phyloP scores from a whole-genome alignment of 1,140 invertebrate species.

The Macrostomum lignano region DNA sequence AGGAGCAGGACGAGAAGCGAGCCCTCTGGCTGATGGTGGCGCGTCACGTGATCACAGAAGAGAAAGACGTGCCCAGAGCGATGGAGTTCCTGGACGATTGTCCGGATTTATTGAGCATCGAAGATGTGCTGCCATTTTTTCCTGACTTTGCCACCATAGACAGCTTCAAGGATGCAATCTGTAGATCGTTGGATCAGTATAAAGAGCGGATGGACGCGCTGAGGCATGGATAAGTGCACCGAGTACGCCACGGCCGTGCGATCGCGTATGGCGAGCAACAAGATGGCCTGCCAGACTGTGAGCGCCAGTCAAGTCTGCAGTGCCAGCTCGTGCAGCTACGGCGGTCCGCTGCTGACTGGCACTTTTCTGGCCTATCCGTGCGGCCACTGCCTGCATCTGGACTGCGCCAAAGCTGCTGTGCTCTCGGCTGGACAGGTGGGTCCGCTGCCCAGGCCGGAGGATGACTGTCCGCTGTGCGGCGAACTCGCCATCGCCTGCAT shows the following conservation, averaged over 20 bases:
- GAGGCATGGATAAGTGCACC: too few species aligned
- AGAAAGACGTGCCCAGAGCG: conserved; percentile 60
- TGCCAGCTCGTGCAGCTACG: too few species aligned
- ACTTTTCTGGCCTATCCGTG: background rate
- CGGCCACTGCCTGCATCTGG: background rate
- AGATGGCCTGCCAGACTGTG: too few species aligned
- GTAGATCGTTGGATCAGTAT: too few species aligned
- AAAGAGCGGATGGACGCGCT: too few species aligned
- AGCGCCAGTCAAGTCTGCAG: too few species aligned
- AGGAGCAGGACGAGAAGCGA: conserved; percentile 41
- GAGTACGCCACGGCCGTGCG: too few species aligned
- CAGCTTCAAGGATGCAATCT: too few species aligned
- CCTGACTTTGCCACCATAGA: conserved; percentile 90
- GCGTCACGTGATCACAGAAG: conserved; percentile 56
- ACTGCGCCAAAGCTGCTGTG: background rate
- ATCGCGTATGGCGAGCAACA: too few species aligned
- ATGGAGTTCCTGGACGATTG: conserved; percentile 66
- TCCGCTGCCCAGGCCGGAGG: background rate
- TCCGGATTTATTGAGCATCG: conserved; percentile 59
- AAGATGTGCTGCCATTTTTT: conserved; percentile 87
- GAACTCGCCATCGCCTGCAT: background rate
- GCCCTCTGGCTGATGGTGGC: conserved; percentile 80
- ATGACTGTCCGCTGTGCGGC: conserved; percentile 1
- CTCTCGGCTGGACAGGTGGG: background rate
- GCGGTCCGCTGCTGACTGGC: too few species aligned